Evolutionary conservation across 2,113 vertebrate species (phyloP), one percentile per base, ranked within the genome.

Genomic region (Mixornis gularis): DNA sequence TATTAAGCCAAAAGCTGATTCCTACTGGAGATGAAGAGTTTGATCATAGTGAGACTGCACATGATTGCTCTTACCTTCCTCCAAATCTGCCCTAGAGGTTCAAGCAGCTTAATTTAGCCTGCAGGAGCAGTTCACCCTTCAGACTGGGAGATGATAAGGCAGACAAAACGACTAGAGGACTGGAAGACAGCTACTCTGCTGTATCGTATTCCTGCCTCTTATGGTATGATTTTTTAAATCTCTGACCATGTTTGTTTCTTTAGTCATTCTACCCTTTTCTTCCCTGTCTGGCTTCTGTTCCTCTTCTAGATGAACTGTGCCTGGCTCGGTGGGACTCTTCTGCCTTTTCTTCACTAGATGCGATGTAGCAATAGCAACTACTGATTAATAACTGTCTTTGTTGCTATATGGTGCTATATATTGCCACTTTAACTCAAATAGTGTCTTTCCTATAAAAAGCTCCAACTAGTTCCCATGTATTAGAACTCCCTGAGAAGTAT

Each of bases 291-390:
- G 24, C 43, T 84, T 80, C 48, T 76, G 7, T 60, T 80, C 64
- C n/a, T 76, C 14, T 52, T 77, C 58, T n/a, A 52, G 30, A 40
- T 46, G 46, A 89, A 38, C 29, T 0, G 0, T 41, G 19, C 44
- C 46, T 52, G 53, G n/a, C 46, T 64, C 30, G 44, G 24, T 16
- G n/a, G 15, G 27, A 64, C 13, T 72, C n/a, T 41, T 65, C 17
- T 38, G 58, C 36, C n/a, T 90, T 51, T 65, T 49, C n/a, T 40
- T 87, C 41, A 52, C 44, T 79, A 36, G 14, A 24, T 63, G 27
- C 2, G 19, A 70, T 1, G 0, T 32, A 85, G 20, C 1, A 5
- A 43, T 13, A 64, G 27, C 16, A 60, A 25, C 62, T 60, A n/a
- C 22, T 64, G 64, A 52, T 56, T 49, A 79, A 46, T 48, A 83